Base-by-base conservation (phyloP, 2,113 vertebrate genomes). In the Elephas maximus region DNA sequence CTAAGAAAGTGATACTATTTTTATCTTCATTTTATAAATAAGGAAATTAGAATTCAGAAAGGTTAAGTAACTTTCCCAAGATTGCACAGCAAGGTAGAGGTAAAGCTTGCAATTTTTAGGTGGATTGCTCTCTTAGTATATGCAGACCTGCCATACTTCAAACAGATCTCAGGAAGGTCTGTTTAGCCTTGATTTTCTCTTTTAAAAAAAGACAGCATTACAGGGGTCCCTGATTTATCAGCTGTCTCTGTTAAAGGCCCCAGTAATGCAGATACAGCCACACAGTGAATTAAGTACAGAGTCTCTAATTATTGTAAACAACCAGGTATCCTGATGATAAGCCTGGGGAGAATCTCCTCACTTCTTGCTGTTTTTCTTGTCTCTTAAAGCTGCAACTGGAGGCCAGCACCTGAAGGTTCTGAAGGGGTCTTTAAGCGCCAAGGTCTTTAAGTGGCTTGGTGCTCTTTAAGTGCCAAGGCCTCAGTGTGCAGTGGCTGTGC, bases 401-500 rank as follows among this genome's bases (percentile, higher is more conserved):
- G 20, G 33, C 11, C 41, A 57, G n/a, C 7, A 8, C 20, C 33
- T 30, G 18, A 45, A 37, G 20, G 2, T 51, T 90, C 21, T 73
- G 33, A 69, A 53, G 1, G 17, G 23, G 18, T 87, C 41, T 9
- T 74, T 28, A 51, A 18, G 44, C 7, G 15, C 26, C 53, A 33
- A 62, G 23, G 18, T 87, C 41, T 9, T 74, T 24, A 44, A 18
- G 17, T 63, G 12, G 26, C 8, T 20, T 11, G 48, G 11, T 30
- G 23, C 21, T 87, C n/a, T 9, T 74, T 28, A 51, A 18, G 44
- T 8, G 17, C 28, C 53, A n/a, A 63, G 26, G 45, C 10, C 24
- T 53, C 1, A 0, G 17, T 78, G 44, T 26, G 24, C 48, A 8
- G 30, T 0, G 15, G 20, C 3, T 26, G 63, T 10, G 20, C 0